A percentile compares a stretch with the other conserved stretches of the same genome.
Conservation (phyloP, 2,888 invertebrate genomes). For the Ornithoptera alexandrae region DNA sequence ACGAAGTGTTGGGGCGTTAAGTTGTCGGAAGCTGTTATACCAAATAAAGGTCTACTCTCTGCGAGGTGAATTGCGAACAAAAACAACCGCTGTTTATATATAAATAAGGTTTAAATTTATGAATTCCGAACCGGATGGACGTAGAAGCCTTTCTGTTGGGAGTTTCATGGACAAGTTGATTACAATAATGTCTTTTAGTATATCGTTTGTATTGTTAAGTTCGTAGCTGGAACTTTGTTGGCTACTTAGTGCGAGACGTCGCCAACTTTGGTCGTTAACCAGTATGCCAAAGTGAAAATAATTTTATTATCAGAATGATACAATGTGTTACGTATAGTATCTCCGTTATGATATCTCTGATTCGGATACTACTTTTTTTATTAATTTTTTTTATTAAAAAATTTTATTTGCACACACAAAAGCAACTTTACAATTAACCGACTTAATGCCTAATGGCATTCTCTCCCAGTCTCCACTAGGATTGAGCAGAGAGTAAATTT, state of each 20-base stretch:
- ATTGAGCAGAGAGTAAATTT: too few relatives aligned
- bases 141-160: constrained; percentile 7
- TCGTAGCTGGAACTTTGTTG: neutral
- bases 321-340: too few relatives aligned
- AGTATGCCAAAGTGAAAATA: neutral
- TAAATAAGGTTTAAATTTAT: constrained; percentile 2
- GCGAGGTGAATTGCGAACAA: neutral
- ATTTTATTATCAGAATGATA: too few relatives aligned
- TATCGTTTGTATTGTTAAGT: constrained; percentile 12
- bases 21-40: constrained; percentile 24
- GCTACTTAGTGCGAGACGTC: neutral
- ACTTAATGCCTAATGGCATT: too few relatives aligned
- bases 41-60: constrained; percentile 15
- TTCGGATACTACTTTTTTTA: too few relatives aligned
- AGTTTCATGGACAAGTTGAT: constrained; percentile 22
- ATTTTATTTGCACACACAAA: too few relatives aligned
- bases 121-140: neutral
- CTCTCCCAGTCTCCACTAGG: too few relatives aligned
- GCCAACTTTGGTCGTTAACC: neutral
- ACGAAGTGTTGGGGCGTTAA: constrained; percentile 25
- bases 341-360: too few relatives aligned
- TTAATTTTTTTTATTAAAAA: too few relatives aligned
- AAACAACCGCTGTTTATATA: neutral
- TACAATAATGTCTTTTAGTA: constrained; percentile 22
- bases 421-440: too few relatives aligned